Conservation (phyloP, 2,113 vertebrate genomes). For the Phyllostomus discolor region DNA sequence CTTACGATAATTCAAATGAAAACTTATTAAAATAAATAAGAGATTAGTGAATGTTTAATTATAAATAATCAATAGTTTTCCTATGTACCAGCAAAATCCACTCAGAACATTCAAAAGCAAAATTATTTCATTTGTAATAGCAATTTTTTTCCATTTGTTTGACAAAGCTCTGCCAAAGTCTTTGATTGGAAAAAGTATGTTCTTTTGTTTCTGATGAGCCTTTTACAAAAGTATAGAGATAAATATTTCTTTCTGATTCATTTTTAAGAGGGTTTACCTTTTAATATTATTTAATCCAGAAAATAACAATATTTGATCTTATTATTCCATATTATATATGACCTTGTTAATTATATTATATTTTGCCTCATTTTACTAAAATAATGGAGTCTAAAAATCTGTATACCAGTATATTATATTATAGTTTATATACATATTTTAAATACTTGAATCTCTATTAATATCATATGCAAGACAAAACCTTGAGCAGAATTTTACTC, state of each 20-base stretch:
- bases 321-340: not conserved
- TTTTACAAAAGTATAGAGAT: not conserved
- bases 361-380: not conserved
- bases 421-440: not conserved
- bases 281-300: not conserved
- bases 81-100: not conserved
- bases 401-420: not conserved
- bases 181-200: not conserved
- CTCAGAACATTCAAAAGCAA: not conserved
- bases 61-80: not conserved
- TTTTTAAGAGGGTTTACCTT: not conserved
- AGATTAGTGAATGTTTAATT: not conserved
- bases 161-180: not conserved
- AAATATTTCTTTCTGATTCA: not conserved
- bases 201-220: not conserved
- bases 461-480: not conserved
- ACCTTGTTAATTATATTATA: not conserved
- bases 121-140: not conserved
- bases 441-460: not conserved
- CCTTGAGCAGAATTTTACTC: not conserved
- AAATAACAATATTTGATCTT: not conserved
- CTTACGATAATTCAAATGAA: not conserved
- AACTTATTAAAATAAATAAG: slow-evolving; percentile 5
- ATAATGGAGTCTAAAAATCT: not conserved
- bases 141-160: not conserved